phyloP scores from a whole-genome alignment of 2,113 vertebrate species.

The Salvelinus alpinus region DNA sequence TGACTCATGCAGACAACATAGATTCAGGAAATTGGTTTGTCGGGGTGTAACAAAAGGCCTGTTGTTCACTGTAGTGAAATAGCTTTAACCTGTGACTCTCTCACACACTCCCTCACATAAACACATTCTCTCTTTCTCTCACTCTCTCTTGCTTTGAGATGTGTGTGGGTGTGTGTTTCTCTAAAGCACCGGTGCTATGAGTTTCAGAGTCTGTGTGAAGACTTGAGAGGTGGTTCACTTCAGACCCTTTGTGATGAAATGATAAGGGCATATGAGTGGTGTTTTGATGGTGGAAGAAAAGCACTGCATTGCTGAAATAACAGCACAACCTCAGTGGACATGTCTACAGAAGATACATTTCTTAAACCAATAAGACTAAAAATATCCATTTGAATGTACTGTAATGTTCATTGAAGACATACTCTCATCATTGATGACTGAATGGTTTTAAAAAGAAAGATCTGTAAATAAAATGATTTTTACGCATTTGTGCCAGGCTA shows the following conservation, averaged over 20 bases:
- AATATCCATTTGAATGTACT: too few relatives aligned
- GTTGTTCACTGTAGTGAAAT: constrained; percentile 26
- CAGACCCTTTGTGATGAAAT: constrained; percentile 38
- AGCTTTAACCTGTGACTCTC: constrained; percentile 20
- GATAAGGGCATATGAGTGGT: constrained; percentile 28
- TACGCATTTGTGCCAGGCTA: neutral
- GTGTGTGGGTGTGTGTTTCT: neutral
- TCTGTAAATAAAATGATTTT: neutral
- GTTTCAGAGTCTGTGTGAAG: constrained; percentile 26
- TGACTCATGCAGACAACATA: constrained; percentile 59
- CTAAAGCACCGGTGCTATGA: constrained; percentile 23
- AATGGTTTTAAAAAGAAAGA: neutral
- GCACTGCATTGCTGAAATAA: constrained; percentile 4
- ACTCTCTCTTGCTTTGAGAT: constrained; percentile 29
- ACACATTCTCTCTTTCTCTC: constrained; percentile 42
- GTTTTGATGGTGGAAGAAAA: constrained; percentile 37
- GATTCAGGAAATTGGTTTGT: constrained; percentile 70
- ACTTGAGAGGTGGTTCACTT: constrained; percentile 44
- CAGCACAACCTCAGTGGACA: constrained; percentile 42
- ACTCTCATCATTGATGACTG: too few relatives aligned
- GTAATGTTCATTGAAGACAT: too few relatives aligned
- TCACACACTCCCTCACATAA: too few relatives aligned
- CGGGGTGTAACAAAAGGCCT: constrained; percentile 57
- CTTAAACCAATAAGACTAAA: too few relatives aligned
- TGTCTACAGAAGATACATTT: constrained; percentile 1